phyloP scores from a whole-genome alignment of 2,888 invertebrate genomes.

The Eupithecia subfuscata region DNA sequence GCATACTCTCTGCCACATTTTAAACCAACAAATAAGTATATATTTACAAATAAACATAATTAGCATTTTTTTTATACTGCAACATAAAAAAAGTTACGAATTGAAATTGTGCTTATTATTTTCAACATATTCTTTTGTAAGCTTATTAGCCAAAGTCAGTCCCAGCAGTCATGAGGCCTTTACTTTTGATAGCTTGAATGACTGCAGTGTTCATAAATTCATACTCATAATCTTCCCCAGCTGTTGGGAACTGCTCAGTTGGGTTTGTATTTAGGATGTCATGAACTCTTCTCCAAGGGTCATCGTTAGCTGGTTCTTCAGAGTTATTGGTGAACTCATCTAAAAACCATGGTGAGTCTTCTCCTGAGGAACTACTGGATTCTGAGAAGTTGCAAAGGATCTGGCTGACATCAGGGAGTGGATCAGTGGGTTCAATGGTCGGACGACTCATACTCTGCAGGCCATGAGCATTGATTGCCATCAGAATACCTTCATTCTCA shows the following conservation, averaged over 20 bases:
- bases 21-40: background rate
- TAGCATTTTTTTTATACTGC: background rate
- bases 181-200: constrained; percentile 89
- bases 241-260: constrained; percentile 35
- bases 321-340: constrained; percentile 41
- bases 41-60: constrained; percentile 5
- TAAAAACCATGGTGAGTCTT: constrained; percentile 22
- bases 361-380: constrained; percentile 44
- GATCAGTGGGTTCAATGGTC: constrained; percentile 2
- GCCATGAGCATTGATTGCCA: constrained; percentile 90
- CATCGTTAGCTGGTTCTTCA: constrained; percentile 50
- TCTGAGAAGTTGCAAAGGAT: constrained; percentile 12
- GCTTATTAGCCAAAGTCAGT: constrained; percentile 72
- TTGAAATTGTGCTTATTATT: background rate
- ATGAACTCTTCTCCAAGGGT: constrained; percentile 12
- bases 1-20: background rate
- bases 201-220: constrained; percentile 89
- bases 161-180: constrained; percentile 85
- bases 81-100: background rate
- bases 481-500: constrained; percentile 88
- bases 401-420: constrained; percentile 21
- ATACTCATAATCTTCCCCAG: constrained; percentile 63
- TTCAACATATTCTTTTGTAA: background rate
- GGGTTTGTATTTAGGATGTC: constrained; percentile 49
- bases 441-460: constrained; percentile 73